Conservation (phyloP, 2,113 vertebrate genomes). For the Micromys minutus region DNA sequence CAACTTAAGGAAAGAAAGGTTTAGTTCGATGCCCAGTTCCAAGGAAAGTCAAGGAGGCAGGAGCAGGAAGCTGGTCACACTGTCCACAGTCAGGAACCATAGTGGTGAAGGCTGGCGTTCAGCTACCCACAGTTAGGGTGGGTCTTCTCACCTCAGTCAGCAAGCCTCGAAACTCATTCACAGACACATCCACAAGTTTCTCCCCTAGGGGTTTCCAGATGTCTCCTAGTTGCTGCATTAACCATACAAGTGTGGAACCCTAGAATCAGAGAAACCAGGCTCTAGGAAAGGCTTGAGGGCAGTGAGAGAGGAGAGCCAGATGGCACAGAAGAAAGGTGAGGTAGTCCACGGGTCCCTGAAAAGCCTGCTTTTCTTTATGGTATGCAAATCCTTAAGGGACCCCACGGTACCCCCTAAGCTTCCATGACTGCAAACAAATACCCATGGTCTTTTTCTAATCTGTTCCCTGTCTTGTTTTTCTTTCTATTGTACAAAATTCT, state of each 20-base stretch:
- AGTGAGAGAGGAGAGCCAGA: background rate
- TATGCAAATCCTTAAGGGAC: background rate
- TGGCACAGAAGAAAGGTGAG: background rate
- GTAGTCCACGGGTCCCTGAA: background rate
- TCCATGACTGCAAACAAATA: accelerated
- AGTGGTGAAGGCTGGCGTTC: background rate
- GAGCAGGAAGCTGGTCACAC: background rate
- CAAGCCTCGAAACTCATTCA: background rate
- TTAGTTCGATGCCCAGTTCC: background rate
- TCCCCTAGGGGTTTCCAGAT: background rate
- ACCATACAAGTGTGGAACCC: background rate
- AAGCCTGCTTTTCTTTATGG: background rate
- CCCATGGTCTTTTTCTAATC: background rate
- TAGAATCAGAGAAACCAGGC: background rate
- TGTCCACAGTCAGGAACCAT: background rate
- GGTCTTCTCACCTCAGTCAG: background rate
- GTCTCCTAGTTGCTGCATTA: background rate
- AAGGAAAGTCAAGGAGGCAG: background rate
- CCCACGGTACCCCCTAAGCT: background rate
- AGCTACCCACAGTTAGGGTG: background rate
- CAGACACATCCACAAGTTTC: background rate
- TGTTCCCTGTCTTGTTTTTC: background rate
- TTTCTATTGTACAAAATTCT: background rate
- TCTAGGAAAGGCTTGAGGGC: background rate
- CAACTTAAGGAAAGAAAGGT: background rate